Conservation (phyloP, 2,797 vertebrate genomes). For the Nyctalus aviator region DNA sequence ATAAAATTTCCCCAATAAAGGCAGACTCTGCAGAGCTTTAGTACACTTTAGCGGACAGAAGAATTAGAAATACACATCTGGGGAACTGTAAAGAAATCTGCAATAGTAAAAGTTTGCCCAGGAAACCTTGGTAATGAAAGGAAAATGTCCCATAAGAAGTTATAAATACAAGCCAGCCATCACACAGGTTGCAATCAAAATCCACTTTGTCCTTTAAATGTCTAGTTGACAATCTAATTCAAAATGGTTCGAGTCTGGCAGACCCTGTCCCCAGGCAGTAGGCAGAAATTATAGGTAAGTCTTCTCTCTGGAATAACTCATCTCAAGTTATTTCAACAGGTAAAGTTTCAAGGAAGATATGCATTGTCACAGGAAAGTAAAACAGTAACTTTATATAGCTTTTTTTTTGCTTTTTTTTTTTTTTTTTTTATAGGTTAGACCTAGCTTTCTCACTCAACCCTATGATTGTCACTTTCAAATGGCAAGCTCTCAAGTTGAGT, state of each 20-base stretch:
- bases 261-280: neutral
- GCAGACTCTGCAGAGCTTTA: neutral
- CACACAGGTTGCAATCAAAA: neutral
- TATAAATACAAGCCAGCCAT: neutral
- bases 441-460: neutral
- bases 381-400: neutral
- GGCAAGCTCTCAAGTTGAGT: neutral
- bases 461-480: neutral
- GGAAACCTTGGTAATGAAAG: neutral
- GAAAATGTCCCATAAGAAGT: neutral
- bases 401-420: neutral
- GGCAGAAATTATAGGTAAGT: neutral
- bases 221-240: neutral
- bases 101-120: neutral
- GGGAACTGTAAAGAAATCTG: neutral
- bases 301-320: neutral
- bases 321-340: neutral
- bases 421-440: neutral
- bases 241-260: neutral
- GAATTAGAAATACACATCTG: neutral
- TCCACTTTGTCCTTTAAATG: neutral
- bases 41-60: neutral
- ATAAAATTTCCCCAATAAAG: neutral
- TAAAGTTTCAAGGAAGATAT: neutral
- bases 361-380: neutral